phyloP scores from a whole-genome alignment of 2,113 vertebrate genomes.

The Rattus norvegicus region DNA sequence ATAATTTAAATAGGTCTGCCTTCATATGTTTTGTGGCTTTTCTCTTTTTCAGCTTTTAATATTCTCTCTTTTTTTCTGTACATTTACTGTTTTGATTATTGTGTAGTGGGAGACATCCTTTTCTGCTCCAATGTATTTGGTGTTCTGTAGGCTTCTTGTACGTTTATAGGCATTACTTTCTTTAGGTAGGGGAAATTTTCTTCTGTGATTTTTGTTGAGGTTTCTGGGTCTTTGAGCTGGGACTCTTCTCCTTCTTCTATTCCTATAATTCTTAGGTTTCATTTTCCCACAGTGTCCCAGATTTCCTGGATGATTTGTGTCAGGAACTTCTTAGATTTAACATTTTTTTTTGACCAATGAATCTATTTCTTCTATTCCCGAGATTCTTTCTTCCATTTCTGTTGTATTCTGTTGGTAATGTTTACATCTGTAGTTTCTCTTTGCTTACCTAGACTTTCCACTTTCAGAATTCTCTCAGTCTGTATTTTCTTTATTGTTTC shows the following conservation, averaged over 20 bases:
- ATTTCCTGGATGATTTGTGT: not conserved
- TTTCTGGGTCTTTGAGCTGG: not conserved
- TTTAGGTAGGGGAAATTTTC: not conserved
- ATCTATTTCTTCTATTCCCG: not conserved
- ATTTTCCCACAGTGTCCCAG: not conserved
- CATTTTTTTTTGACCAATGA: not conserved
- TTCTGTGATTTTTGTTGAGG: not conserved
- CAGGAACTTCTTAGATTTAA: not conserved
- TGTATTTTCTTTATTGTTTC: not conserved
- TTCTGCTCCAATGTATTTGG: no score
- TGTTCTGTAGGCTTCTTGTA: no score
- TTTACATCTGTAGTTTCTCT: not conserved
- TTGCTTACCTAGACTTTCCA: not conserved
- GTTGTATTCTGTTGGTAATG: not conserved
- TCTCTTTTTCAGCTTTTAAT: no score
- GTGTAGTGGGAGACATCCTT: no score
- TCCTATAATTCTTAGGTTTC: not conserved
- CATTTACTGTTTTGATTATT: no score
- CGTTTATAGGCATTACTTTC: no score
- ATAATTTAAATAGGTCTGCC: no score
- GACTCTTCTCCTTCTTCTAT: not conserved
- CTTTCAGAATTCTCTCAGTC: not conserved
- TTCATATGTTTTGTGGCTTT: no score
- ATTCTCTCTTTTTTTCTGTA: no score
- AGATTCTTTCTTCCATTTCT: not conserved